phyloP scores from a whole-genome alignment of 2,113 vertebrate species.

The Petroica traversi region DNA sequence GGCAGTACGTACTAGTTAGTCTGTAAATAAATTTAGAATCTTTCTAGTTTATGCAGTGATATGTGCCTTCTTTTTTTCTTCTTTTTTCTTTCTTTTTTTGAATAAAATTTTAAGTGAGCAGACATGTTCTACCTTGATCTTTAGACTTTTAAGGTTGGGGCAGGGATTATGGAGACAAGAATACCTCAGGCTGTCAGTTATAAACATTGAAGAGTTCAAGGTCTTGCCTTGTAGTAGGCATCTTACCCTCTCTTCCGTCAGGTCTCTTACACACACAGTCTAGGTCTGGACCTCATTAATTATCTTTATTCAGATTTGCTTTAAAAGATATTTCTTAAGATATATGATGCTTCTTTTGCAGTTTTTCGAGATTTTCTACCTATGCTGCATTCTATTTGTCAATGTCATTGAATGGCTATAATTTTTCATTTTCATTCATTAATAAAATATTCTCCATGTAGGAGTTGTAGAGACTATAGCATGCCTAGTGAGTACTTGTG shows the following conservation, averaged over 20 bases:
- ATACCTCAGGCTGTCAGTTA: background rate
- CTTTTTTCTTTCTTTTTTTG: too few relatives aligned
- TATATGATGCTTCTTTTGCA: background rate
- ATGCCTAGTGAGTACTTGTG: background rate
- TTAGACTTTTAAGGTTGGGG: background rate
- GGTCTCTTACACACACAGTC: background rate
- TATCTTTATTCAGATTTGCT: background rate
- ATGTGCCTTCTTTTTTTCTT: background rate
- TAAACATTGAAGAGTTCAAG: background rate
- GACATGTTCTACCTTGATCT: background rate
- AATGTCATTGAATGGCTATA: background rate
- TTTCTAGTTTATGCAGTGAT: background rate
- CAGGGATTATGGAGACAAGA: background rate
- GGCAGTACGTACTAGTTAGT: background rate
- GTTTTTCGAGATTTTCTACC: background rate
- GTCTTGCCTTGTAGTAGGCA: background rate
- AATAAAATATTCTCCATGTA: background rate
- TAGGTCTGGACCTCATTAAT: background rate
- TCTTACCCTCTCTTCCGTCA: background rate
- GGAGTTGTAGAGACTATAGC: background rate
- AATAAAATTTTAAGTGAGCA: background rate
- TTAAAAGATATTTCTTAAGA: background rate
- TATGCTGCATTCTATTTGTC: background rate
- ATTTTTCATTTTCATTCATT: background rate
- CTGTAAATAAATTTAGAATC: background rate